Percentiles rank a stretch among this genome's conserved stretches.
These are phyloP conservation scores for Aplysia californica DNA, from an alignment of 1,140 invertebrate genomes.

Conservation along the genomic window DNA sequence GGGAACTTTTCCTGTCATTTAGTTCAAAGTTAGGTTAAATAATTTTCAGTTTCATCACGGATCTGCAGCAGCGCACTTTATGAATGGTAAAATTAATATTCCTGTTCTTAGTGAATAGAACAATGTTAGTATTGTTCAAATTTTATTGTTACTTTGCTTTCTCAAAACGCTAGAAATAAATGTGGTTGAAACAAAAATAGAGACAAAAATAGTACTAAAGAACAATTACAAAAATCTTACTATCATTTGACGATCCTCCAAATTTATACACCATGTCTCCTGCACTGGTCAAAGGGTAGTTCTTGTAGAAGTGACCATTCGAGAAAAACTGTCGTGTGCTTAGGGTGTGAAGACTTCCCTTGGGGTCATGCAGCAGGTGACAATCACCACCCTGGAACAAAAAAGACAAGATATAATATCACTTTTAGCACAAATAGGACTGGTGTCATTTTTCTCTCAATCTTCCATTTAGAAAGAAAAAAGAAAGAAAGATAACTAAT, in stretches of 20 bases:
- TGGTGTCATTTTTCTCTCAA: too few species aligned
- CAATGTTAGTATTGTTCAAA: background rate
- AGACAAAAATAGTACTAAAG: background rate
- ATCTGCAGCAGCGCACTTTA: too few species aligned
- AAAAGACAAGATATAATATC: background rate
- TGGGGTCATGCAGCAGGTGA: constrained; percentile 4
- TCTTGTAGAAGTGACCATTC: constrained; percentile 45
- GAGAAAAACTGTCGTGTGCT: constrained; percentile 62
- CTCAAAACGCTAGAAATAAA: background rate
- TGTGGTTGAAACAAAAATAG: background rate
- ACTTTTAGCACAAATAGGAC: background rate
- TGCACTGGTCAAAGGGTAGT: constrained; percentile 4
- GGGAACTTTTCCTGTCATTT: too few species aligned
- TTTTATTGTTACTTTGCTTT: background rate
- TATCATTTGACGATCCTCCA: constrained; percentile 40
- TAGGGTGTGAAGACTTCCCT: constrained; percentile 42
- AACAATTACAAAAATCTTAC: constrained; percentile 38
- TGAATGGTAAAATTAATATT: background rate
- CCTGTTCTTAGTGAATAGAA: background rate
- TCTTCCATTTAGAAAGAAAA: too few species aligned
- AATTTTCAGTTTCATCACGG: too few species aligned
- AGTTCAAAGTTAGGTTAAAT: too few species aligned
- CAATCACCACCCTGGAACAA: constrained; percentile 46
- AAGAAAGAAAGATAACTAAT: too few species aligned
- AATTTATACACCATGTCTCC: constrained; percentile 43